These are phyloP conservation scores for Gallinago paraguaiae DNA, from an alignment of 2,113 vertebrate genomes.

Conservation along the genomic window DNA sequence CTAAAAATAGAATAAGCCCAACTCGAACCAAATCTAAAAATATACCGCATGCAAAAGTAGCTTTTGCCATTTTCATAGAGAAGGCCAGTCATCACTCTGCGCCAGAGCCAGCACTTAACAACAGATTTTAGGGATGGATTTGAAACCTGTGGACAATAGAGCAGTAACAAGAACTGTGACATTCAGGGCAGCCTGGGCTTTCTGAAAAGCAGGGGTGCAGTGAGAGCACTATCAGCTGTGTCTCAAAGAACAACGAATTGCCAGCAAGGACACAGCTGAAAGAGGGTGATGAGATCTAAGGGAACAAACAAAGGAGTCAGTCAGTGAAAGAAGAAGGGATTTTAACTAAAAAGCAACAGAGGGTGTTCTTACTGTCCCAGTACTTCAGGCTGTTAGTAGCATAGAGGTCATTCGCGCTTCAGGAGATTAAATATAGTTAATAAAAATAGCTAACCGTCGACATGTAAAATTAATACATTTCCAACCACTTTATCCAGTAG, in stretches of 20 bases:
- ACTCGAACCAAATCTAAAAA: not conserved
- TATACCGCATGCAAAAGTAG: not conserved
- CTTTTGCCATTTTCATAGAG: not conserved
- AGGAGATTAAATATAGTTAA: not conserved
- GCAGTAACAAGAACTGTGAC: not conserved
- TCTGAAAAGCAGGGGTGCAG: not conserved
- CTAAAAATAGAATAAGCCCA: not conserved
- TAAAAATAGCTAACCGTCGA: not conserved
- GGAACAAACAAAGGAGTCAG: not conserved
- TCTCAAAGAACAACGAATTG: not conserved
- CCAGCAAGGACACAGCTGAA: not conserved
- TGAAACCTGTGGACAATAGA: fast-evolving
- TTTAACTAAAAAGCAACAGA: not conserved
- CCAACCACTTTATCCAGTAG: not conserved
- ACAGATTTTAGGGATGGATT: not conserved
- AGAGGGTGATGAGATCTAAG: not conserved
- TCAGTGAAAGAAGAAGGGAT: not conserved
- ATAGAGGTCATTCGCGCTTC: not conserved
- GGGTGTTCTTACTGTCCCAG: not conserved
- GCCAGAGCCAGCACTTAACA: fast-evolving
- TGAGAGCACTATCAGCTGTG: not conserved
- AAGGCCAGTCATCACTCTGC: not conserved
- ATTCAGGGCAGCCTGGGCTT: not conserved
- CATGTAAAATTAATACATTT: not conserved
- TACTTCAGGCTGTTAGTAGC: not conserved